Conservation (phyloP, 2,113 vertebrate species). For the Galeopterus variegatus region DNA sequence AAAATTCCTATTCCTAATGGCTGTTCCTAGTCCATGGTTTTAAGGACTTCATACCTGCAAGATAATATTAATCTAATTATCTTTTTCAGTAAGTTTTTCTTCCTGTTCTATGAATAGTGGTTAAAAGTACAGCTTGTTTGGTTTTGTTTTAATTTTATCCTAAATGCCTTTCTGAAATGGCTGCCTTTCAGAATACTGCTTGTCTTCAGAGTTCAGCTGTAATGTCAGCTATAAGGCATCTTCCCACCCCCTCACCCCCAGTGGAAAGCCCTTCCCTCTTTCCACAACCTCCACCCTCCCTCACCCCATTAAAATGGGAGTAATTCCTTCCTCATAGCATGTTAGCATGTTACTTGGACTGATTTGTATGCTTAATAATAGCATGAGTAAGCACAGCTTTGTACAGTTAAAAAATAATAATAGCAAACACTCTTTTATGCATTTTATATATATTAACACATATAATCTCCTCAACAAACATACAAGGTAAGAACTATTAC, state of each 20-base stretch:
- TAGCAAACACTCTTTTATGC: neutral
- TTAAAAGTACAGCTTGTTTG: neutral
- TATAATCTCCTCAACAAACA: neutral
- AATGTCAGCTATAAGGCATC: neutral
- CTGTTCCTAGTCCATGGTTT: neutral
- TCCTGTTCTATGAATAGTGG: neutral
- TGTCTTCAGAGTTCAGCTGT: neutral
- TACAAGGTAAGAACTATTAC: neutral
- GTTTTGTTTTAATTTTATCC: conserved; percentile 4
- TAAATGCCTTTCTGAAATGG: neutral
- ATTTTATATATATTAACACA: neutral
- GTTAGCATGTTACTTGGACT: neutral
- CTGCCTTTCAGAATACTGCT: neutral
- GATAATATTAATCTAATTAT: neutral
- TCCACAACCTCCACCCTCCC: no score
- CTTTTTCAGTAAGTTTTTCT: neutral
- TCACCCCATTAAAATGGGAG: neutral
- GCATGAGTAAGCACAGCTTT: neutral
- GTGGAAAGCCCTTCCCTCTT: neutral
- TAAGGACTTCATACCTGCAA: neutral
- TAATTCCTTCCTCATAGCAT: neutral
- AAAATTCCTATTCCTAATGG: conserved; percentile 41
- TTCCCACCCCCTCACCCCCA: no score
- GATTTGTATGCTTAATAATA: neutral
- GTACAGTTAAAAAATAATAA: neutral